Conservation (phyloP, 2,113 vertebrate species). For the Micronycteris hirsuta region DNA sequence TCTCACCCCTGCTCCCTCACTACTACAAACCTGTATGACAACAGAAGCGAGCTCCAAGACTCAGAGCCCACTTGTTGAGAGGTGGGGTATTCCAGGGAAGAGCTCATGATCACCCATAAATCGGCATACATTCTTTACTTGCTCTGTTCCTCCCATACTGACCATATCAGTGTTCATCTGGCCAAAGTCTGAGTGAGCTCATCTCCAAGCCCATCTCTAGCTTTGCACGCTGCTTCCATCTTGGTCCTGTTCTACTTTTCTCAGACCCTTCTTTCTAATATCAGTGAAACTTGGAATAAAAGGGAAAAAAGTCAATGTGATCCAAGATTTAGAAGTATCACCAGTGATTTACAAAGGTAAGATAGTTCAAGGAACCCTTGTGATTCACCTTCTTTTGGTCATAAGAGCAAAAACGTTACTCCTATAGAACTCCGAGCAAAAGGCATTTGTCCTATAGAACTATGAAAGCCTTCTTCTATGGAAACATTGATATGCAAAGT, state of each 20-base stretch:
- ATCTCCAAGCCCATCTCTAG: neutral
- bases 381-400: neutral
- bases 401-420: neutral
- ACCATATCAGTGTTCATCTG: neutral
- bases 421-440: neutral
- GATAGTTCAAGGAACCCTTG: neutral
- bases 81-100: neutral
- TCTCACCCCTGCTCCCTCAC: neutral
- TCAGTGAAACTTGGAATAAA: conserved; percentile 6
- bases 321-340: neutral
- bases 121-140: neutral
- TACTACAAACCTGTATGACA: neutral
- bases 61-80: neutral
- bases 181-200: neutral
- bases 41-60: neutral
- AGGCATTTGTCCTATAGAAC: neutral
- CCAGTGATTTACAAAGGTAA: neutral
- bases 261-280: neutral
- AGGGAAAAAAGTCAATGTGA: neutral
- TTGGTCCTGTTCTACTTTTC: neutral
- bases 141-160: neutral
- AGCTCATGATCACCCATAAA: neutral
- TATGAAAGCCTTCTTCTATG: neutral
- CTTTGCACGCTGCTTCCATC: neutral
- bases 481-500: neutral